Base-by-base conservation (phyloP, 2,797 vertebrate species). In the Borostomias antarcticus region DNA sequence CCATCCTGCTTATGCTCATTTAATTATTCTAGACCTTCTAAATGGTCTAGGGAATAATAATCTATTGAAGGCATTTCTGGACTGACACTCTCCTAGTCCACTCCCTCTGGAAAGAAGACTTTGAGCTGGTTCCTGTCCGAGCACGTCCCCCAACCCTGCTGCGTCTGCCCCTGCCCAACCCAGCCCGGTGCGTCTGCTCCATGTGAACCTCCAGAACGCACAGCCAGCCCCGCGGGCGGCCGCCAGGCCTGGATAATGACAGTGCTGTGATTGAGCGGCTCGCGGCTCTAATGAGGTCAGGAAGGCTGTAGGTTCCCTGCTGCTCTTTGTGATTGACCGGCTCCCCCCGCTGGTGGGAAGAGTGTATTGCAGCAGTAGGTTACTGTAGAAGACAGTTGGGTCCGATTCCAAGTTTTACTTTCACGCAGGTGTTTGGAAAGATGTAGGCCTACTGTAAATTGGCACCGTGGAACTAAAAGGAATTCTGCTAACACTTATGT, bases 331-430 rank as follows among this genome's bases (percentile, higher is more conserved):
- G 60, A 9, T 54, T 60, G 58, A 13, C 17, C 37, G 69, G 77
- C 76, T 66, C 88, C 86, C 85, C 75, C 89, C 89, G 57, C 68
- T 86, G 89, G 61, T 35, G 4, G 60, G 58, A 45, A 33, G 0
- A 0, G 28, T 25, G 28, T 57, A 78, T 7, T 62, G 50, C 17
- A 7, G 11, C 25, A 28, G 58, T 52, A 59, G 15, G 3, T 8
- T 13, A 25, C 57, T 58, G 37, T 15, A 48, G n/a, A n/a, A n/a
- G 58, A 9, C 21, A 21, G 13, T 40, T 26, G 33, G 26, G 35
- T 37, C n/a, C 2, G 19, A 32, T 52, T 52, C 28, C 47, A 3
- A 30, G 1, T 5, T n/a, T 26, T 51, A 11, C 21, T 35, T 57
- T 33, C 52, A 13, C 10, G 11, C 30, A 10, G 19, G 28, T 57